Percentiles rank a stretch among this genome's conserved stretches.
These are phyloP conservation scores for Plebejus argus DNA, from an alignment of 2,888 invertebrate species.

Conservation along the genomic window DNA sequence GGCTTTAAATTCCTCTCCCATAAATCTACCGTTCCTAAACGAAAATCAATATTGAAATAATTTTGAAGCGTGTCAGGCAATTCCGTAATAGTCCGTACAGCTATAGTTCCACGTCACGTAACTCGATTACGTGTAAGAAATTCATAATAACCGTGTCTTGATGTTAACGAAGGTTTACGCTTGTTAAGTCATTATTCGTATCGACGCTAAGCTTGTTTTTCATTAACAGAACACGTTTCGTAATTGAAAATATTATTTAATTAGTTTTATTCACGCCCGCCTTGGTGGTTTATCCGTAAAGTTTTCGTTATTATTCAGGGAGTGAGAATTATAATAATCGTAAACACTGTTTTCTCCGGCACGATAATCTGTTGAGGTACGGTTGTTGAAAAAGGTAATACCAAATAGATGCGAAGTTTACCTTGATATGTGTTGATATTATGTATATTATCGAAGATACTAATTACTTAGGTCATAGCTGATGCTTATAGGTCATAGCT, in stretches of 20 bases:
- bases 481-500: too few relatives aligned
- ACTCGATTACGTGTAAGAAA: constrained; percentile 61
- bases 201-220: constrained; percentile 44
- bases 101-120: constrained; percentile 47
- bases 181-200: constrained; percentile 58
- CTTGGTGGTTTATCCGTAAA: background rate
- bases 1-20: constrained; percentile 24
- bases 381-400: background rate
- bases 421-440: too few relatives aligned
- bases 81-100: constrained; percentile 52
- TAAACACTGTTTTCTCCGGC: background rate
- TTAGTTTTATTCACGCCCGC: constrained; percentile 21
- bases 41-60: constrained; percentile 41
- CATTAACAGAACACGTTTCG: constrained; percentile 4
- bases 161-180: constrained; percentile 45
- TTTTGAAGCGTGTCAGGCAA: constrained; percentile 51
- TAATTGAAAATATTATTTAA: constrained; percentile 21
- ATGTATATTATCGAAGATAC: background rate
- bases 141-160: constrained; percentile 57
- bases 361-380: background rate
- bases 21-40: constrained; percentile 25
- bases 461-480: background rate
- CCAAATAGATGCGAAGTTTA: background rate
- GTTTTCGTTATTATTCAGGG: background rate
- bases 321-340: background rate